phyloP scores from a whole-genome alignment of 1,140 invertebrate species.

The Bombus sibiricus region DNA sequence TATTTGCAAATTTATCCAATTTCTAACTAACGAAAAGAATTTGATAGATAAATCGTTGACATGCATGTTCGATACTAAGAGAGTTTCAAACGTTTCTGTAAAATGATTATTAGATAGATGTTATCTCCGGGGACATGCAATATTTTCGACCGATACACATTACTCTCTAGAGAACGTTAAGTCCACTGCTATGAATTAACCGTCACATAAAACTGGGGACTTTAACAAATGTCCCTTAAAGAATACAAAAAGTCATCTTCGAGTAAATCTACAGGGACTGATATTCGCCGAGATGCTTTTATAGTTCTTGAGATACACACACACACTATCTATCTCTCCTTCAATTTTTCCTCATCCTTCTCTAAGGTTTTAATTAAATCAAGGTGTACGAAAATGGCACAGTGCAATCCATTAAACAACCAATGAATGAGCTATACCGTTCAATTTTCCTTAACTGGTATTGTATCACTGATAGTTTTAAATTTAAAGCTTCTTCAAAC shows the following conservation, averaged over 20 bases:
- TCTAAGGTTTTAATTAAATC: neutral
- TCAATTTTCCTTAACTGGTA: neutral
- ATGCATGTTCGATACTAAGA: neutral
- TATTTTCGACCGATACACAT: conserved; percentile 20
- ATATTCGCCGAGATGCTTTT: conserved; percentile 12
- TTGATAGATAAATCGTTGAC: neutral
- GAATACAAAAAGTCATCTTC: conserved; percentile 18
- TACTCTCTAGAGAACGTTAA: conserved; percentile 33
- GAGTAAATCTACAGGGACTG: conserved; percentile 10
- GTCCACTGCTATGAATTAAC: conserved; percentile 20
- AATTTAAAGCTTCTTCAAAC: neutral
- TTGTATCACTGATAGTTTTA: neutral
- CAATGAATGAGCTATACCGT: neutral
- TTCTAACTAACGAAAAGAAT: neutral
- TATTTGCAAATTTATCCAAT: neutral
- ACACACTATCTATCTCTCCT: neutral
- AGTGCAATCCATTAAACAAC: neutral
- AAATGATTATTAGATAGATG: conserved; percentile 40
- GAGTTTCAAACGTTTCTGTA: neutral
- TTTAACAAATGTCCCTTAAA: conserved; percentile 40
- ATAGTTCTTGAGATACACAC: neutral
- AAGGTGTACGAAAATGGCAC: no score
- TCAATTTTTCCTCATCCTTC: neutral
- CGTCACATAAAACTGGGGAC: conserved; percentile 36
- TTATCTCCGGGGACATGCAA: neutral